Evolutionary conservation across 2,888 invertebrate species (phyloP), one percentile per base, ranked within the genome.

Genomic region (Brachypalpus laphriformis): DNA sequence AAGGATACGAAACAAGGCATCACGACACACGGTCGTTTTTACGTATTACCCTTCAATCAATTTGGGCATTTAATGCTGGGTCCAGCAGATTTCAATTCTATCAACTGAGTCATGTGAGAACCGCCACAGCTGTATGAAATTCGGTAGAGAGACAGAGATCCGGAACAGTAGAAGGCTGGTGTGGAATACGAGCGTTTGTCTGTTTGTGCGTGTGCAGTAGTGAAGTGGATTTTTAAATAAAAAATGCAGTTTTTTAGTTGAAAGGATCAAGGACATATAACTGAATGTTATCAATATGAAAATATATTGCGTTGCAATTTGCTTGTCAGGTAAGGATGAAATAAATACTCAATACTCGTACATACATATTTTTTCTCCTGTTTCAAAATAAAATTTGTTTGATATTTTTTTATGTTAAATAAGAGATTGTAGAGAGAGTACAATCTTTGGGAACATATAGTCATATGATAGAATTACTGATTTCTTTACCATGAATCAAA

Each of bases 251-350:
- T 88, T 88, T 87, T 85, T 86, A 88, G 88, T 88, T 89, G 88
- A 88, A 87, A 86, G 87, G 87, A 87, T 86, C 82, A 87, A 57
- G 88, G 87, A 87, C 83, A 87, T 86, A 88, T 75, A 83, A 87
- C 86, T 88, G 88, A 89, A 89, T 89, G 89, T 88, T 88, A 88
- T 88, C 89, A 89, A 89, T 88, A 89, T 89, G 89, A 89, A 87
- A 89, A 88, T 88, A 88, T 88, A 88, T 88, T 89, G 87, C 87
- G 81, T 87, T 87, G 88, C 89, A 88, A 89, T 89, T 89, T 88
- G 88, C 87, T 88, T 87, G 86, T 82, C 87, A 87, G 87, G 87
- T 88, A 51, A 85, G 86, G 0, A 56, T 51, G 14, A 9, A 31
- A 34, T 14, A 5, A 40, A 18, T 16, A 14, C n/a, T n/a, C n/a